Base-by-base conservation (phyloP, 1,140 invertebrate species). In the Micrasema longulum region DNA sequence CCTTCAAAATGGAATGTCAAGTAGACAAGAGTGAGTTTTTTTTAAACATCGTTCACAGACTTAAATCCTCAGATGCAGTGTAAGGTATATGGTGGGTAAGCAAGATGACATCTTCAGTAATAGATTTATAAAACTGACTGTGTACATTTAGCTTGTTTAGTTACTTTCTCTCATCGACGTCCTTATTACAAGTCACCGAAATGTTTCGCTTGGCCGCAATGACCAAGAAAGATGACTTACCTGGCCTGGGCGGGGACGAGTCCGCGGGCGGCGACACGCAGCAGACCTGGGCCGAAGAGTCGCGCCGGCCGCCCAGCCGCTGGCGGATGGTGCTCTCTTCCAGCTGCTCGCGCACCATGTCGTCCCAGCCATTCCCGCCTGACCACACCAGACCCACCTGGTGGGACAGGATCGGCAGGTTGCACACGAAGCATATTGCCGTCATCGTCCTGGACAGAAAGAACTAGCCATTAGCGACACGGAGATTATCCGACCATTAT, bases 401-500 rank as follows among this genome's bases (percentile, higher is more conserved):
- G 85, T 97, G 94, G 70, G 93, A 95, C 77, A 96, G 88, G 80
- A 97, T 97, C 73, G 95, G 95, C 77, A 97, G 88, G 84, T 97
- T 96, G 91, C 95, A 97, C 74, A 97, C 94, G 86, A 97, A 97
- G 85, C 95, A 97, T 83, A 97, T 92, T 80, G 94, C 91, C 78
- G 94, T 94, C 93, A 95, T 95, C 78, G 92, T 95, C 89, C 94
- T 95, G 88, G n/a, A n/a, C n/a, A n/a, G n/a, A n/a, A n/a, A n/a
- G n/a, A n/a, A n/a, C n/a, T n/a, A n/a, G n/a, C n/a, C n/a, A n/a
- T n/a, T n/a, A n/a, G n/a, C n/a, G n/a, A 55, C 47, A 48, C 16
- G 20, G 16, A 48, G 20, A 48, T 20, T 20, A 48, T 20, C 16
- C 20, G 7, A 48, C 26, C n/a, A n/a, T n/a, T n/a, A n/a, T n/a